Base-by-base conservation (phyloP, 2,113 vertebrate genomes). In the Acrocephalus kingi region DNA sequence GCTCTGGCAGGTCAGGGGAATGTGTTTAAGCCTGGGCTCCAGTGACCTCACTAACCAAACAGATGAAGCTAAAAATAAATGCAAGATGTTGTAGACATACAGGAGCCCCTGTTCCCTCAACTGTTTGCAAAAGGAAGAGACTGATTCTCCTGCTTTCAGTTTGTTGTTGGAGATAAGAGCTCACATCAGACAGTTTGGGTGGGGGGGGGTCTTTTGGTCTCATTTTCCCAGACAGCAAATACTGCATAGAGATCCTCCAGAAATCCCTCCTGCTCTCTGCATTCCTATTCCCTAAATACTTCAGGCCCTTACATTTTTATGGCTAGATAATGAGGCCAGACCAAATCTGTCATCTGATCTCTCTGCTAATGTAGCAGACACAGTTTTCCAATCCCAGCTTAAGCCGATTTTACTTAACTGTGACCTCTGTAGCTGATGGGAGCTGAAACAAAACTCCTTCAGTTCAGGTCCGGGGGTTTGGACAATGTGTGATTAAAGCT, bases 31-130 rank as follows among this genome's bases (percentile, higher is more conserved):
- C 91, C 69, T 91, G 93, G 84, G 95, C 90, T 95, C 81, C 87
- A 71, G 92, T 97, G 92, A 97, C 96, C 95, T 95, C 96, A 88
- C 92, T 96, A 93, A 93, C 94, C 95, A 96, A 98, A 97, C 18
- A 94, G 73, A 89, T 54, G 87, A 93, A 94, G 80, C 96, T 97
- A 97, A 98, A 97, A 97, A 96, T 97, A 97, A 97, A 93, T 66
- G 86, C 54, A 86, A 94, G 89, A 96, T 95, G 78, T 41, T 93
- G 84, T 85, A 97, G 96, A 97, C 95, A 96, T 62, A 89, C 82
- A 93, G 92, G 93, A 97, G 85, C 93, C 89, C 94, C 80, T 87
- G 89, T 61, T 94, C 63, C 84, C 81, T 56, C 51, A 71, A 28
- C 81, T 94, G 87, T 73, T 58, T 75, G 69, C 55, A 75, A 96